phyloP scores from a whole-genome alignment of 2,888 invertebrate species.

The Rhagonycha lutea region DNA sequence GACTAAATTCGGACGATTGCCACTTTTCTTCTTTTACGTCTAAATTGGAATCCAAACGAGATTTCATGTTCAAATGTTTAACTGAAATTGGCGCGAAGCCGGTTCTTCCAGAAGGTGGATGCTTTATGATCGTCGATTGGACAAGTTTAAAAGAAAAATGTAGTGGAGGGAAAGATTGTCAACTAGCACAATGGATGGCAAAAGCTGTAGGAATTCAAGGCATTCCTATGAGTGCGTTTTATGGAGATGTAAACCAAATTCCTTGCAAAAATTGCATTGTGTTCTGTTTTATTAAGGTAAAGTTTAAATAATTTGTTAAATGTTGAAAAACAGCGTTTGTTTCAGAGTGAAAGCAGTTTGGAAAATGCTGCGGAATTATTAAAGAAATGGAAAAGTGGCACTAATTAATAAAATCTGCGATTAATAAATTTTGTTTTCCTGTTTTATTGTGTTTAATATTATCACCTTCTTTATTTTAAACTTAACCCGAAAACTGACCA shows the following conservation, averaged over 20 bases:
- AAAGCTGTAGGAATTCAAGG: slow-evolving; percentile 89
- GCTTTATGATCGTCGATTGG: slow-evolving; percentile 96
- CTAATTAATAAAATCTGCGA: not conserved
- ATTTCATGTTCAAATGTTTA: slow-evolving; percentile 76
- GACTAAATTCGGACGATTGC: slow-evolving; percentile 74
- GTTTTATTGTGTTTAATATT: not conserved
- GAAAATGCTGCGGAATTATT: not conserved
- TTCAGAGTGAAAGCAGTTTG: not conserved
- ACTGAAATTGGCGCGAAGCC: slow-evolving; percentile 84
- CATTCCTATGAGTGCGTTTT: slow-evolving; percentile 95
- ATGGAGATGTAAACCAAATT: slow-evolving; percentile 75
- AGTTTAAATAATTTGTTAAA: not conserved
- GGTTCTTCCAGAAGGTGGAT: slow-evolving; percentile 93
- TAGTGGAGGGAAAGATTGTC: slow-evolving; percentile 81
- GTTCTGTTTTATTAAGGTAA: slow-evolving; percentile 92
- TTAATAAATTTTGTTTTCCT: not conserved
- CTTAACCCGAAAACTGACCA: no score
- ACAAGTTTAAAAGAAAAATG: slow-evolving; percentile 68
- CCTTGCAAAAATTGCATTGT: slow-evolving; percentile 85
- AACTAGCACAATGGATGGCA: slow-evolving; percentile 94
- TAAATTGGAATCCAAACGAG: slow-evolving; percentile 77
- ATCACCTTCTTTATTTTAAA: no score
- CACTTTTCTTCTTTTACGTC: slow-evolving; percentile 78
- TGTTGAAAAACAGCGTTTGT: not conserved
- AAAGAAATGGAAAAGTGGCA: slow-evolving; percentile 30